Evolutionary conservation across 2,113 vertebrate species (phyloP).

Genomic region (Leucoraja erinaceus): DNA sequence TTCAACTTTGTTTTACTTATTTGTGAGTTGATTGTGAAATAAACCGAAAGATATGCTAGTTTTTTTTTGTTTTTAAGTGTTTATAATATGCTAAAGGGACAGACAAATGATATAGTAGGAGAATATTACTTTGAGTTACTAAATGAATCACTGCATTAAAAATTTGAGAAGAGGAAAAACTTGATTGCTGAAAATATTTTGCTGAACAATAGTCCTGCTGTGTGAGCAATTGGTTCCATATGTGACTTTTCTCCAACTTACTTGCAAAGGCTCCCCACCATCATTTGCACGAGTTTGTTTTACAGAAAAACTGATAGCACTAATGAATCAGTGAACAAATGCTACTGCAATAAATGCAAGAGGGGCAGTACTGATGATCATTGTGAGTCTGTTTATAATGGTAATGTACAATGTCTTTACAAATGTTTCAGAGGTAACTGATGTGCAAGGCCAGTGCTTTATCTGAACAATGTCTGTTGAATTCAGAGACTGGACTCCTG

Average conservation of each 20-base stretch:
- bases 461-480: not conserved
- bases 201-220: not conserved
- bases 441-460: not conserved
- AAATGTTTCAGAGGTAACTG: no score
- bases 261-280: not conserved
- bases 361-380: not conserved
- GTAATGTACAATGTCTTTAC: not conserved
- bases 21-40: not conserved
- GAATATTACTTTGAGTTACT: not conserved
- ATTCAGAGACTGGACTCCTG: not conserved
- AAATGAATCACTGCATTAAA: conserved; percentile 15
- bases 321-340: conserved; percentile 17
- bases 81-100: not conserved
- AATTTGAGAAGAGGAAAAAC: not conserved
- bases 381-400: not conserved
- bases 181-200: conserved; percentile 24
- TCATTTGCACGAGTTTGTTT: not conserved
- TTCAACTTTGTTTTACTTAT: not conserved
- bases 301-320: not conserved
- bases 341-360: not conserved
- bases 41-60: not conserved
- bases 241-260: not conserved
- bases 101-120: not conserved
- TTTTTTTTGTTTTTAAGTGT: not conserved
- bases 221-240: conserved; percentile 26